A percentile compares a stretch with the other conserved stretches of the same genome.
phyloP scores from a whole-genome alignment of 2,113 vertebrate species.

The Hypocryptadius cinnamomeus region DNA sequence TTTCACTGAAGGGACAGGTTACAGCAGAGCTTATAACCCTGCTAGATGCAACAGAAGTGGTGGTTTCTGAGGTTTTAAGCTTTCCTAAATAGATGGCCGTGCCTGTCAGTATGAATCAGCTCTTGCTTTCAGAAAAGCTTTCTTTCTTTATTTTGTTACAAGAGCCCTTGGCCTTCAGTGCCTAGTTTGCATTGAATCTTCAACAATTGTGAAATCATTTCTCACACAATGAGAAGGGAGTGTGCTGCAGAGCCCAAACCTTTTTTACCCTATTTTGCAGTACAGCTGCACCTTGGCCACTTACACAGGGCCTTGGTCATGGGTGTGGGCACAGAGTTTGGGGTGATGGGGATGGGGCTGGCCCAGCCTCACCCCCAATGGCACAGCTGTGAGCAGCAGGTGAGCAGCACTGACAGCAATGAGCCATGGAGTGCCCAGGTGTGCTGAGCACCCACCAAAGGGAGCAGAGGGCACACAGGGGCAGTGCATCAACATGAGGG shows the following conservation, averaged over 20 bases:
- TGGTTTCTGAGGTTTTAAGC: background rate
- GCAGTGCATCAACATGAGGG: background rate
- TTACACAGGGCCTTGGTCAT: accelerated
- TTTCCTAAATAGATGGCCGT: background rate
- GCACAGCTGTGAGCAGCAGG: background rate
- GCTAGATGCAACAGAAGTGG: background rate
- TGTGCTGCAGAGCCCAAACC: background rate
- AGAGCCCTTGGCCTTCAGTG: background rate
- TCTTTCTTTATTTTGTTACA: background rate
- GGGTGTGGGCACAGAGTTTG: background rate
- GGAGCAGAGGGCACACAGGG: background rate
- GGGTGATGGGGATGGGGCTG: background rate
- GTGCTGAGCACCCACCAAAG: background rate
- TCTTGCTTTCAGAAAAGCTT: background rate
- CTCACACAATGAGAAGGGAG: background rate
- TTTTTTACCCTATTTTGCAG: background rate
- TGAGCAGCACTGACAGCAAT: background rate
- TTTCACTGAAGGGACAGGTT: background rate
- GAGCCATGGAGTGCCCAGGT: background rate
- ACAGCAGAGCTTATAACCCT: background rate
- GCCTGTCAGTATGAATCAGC: background rate
- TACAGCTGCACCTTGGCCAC: accelerated
- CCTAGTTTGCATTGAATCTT: slow-evolving; percentile 33
- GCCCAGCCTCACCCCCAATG: background rate
- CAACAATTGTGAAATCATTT: slow-evolving; percentile 1